Conservation (phyloP, 2,888 invertebrate genomes). For the Rhorus exstirpatorius region DNA sequence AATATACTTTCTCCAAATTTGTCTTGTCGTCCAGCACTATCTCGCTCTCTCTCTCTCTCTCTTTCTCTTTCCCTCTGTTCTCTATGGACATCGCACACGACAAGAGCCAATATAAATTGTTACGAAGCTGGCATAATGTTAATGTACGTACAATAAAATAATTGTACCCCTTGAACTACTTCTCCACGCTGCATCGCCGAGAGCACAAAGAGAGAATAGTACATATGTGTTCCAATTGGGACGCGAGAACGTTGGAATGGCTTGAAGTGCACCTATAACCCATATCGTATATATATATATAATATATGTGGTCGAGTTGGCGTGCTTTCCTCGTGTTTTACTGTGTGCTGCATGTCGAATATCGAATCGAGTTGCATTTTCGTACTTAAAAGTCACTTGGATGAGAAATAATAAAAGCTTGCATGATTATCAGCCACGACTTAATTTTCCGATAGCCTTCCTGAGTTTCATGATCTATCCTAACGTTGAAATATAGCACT, state of each 20-base stretch:
- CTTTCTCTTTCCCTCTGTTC: conserved; percentile 31
- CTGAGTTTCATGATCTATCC: neutral
- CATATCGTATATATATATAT: conserved; percentile 65
- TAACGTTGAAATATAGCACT: no score
- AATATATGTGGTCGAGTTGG: conserved; percentile 46
- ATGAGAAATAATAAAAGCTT: neutral
- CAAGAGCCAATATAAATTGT: conserved; percentile 69
- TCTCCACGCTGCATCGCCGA: conserved; percentile 71
- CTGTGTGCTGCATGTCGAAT: conserved; percentile 5
- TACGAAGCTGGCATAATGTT: conserved; percentile 73
- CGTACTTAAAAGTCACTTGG: neutral
- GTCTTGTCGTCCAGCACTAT: neutral
- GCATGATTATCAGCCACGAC: neutral
- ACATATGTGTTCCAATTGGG: conserved; percentile 73
- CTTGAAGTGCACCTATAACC: conserved; percentile 71
- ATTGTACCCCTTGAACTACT: conserved; percentile 79
- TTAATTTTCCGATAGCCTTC: conserved; percentile 5
- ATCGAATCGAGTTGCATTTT: conserved; percentile 18
- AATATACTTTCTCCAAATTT: conserved; percentile 15
- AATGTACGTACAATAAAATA: conserved; percentile 75
- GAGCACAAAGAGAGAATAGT: conserved; percentile 71
- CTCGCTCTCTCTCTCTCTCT: neutral
- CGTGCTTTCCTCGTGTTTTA: conserved; percentile 42
- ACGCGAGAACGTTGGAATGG: conserved; percentile 71
- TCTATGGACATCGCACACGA: conserved; percentile 43